phyloP scores from a whole-genome alignment of 2,888 invertebrate species.

The Lamellibrachia satsuma region DNA sequence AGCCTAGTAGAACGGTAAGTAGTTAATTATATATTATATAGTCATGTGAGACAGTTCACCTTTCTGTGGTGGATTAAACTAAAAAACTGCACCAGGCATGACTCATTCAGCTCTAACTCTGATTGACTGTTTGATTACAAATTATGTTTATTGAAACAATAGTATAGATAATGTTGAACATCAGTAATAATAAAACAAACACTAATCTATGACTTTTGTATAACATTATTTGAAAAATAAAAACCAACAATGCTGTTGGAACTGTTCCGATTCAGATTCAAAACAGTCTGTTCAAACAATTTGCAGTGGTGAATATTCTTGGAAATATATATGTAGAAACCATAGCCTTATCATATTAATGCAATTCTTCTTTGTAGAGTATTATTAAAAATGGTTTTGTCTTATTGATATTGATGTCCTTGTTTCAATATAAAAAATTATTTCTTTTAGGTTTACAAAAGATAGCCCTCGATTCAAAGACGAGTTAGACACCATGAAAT shows the following conservation, averaged over 20 bases:
- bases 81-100: not conserved
- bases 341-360: not conserved
- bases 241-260: no score
- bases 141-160: no score
- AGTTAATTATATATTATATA: not conserved
- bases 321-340: not conserved
- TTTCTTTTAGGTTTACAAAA: slow-evolving; percentile 76
- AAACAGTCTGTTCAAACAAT: not conserved
- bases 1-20: slow-evolving; percentile 69
- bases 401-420: not conserved
- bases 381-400: not conserved
- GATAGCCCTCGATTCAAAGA: slow-evolving; percentile 95
- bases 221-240: no score
- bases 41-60: no score
- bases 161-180: no score
- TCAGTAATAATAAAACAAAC: no score
- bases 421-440: slow-evolving; percentile 28
- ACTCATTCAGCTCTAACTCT: no score
- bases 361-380: not conserved
- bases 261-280: no score
- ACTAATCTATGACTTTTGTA: no score
- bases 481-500: slow-evolving; percentile 97
- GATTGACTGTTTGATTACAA: no score
- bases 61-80: not conserved
- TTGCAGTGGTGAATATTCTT: not conserved